Percentiles rank a stretch among this genome's conserved stretches.
Conservation (phyloP, 2,797 vertebrate species). For the Anableps anableps region DNA sequence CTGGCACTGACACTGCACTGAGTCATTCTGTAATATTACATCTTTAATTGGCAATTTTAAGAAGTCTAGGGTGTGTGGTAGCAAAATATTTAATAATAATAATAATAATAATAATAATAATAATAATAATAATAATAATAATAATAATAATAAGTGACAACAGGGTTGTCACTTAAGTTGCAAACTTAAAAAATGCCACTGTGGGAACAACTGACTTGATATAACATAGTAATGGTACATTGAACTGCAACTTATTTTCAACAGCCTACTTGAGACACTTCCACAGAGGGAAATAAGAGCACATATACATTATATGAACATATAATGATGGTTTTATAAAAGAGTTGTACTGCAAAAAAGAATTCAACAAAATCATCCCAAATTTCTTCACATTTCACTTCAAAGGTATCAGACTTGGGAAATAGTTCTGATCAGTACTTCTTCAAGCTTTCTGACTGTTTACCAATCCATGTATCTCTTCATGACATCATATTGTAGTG, state of each 20-base stretch:
- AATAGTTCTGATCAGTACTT: neutral
- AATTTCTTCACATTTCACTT: neutral
- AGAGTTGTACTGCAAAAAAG: neutral
- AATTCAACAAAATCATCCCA: neutral
- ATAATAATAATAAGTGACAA: neutral
- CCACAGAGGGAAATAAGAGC: neutral
- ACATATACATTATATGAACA: neutral
- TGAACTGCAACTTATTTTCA: neutral
- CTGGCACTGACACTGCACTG: constrained; percentile 49
- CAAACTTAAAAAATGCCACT: neutral
- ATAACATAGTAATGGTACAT: neutral
- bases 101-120: neutral
- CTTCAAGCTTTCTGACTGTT: neutral
- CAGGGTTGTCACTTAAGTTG: constrained; percentile 1
- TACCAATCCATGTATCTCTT: neutral
- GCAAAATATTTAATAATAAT: neutral
- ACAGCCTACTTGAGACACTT: neutral
- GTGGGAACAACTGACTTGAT: neutral
- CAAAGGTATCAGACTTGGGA: neutral
- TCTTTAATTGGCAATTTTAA: neutral
- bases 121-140: neutral
- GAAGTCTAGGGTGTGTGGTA: neutral
- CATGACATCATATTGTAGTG: neutral
- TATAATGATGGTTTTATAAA: neutral
- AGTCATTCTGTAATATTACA: constrained; percentile 4